A percentile compares a stretch with the other conserved stretches of the same genome.
phyloP scores from a whole-genome alignment of 2,113 vertebrate species.

The Trematocara marginatum region DNA sequence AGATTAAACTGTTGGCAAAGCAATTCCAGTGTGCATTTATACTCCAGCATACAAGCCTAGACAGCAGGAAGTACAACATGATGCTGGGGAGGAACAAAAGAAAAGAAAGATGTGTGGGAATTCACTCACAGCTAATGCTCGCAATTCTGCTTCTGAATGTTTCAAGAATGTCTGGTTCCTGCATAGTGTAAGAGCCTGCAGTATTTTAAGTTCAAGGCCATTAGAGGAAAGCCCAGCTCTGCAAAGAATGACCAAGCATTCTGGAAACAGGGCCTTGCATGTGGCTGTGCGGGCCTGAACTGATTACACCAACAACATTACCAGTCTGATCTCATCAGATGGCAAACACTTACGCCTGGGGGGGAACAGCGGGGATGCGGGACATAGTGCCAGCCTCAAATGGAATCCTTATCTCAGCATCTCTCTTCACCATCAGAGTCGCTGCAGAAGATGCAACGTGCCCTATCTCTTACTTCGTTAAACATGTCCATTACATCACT shows the following conservation, averaged over 20 bases:
- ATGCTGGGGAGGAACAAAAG: neutral
- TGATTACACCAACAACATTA: constrained; percentile 55
- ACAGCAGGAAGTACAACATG: neutral
- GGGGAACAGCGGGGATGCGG: neutral
- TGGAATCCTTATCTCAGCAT: constrained; percentile 55
- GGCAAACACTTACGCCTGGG: constrained; percentile 20
- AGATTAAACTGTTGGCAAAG: neutral
- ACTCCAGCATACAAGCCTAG: neutral
- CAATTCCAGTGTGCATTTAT: neutral
- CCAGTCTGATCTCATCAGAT: constrained; percentile 58
- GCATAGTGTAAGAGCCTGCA: neutral
- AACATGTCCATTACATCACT: constrained; percentile 62
- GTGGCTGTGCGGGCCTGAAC: constrained; percentile 4
- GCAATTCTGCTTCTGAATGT: neutral
- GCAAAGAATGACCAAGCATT: constrained; percentile 19
- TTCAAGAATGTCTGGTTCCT: neutral
- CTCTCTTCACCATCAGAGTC: constrained; percentile 38
- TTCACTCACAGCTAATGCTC: neutral
- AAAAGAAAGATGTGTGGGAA: neutral
- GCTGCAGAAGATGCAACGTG: constrained; percentile 32
- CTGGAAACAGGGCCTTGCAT: constrained; percentile 10
- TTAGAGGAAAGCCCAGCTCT: neutral
- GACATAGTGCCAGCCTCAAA: constrained; percentile 42
- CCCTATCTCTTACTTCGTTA: constrained; percentile 59
- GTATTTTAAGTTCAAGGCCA: constrained; percentile 4